Evolutionary conservation across 2,113 vertebrate genomes (phyloP).

Genomic region (Indicator indicator): DNA sequence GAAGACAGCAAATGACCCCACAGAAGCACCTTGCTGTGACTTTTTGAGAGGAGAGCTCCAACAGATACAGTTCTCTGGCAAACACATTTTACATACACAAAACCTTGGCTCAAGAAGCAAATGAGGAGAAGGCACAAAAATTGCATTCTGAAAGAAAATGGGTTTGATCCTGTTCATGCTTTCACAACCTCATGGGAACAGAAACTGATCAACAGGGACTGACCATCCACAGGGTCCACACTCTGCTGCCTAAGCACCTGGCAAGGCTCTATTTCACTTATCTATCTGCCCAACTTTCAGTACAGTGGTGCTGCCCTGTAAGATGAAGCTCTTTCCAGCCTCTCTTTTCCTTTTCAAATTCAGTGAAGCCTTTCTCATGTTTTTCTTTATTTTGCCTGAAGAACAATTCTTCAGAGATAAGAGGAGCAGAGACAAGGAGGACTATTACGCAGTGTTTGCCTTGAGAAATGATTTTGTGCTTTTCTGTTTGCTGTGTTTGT

Average conservation of each 20-base stretch:
- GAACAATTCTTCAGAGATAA: slow-evolving; percentile 65
- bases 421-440: slow-evolving; percentile 6
- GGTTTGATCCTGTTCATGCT: background rate
- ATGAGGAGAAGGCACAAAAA: background rate
- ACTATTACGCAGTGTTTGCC: slow-evolving; percentile 34
- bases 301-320: background rate
- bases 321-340: background rate
- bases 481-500: slow-evolving; percentile 46
- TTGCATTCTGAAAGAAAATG: background rate
- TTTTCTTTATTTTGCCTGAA: slow-evolving; percentile 44
- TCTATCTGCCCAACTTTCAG: background rate
- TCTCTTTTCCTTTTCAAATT: background rate
- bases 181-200: background rate
- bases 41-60: background rate
- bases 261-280: background rate
- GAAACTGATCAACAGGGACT: background rate
- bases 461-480: slow-evolving; percentile 44
- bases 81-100: background rate
- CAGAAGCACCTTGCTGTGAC: background rate
- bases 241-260: background rate
- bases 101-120: background rate
- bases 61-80: background rate
- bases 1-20: background rate
- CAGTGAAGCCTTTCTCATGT: background rate
- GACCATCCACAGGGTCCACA: background rate